Base-by-base conservation (phyloP, 2,888 invertebrate species). In the Anaspis maculata region DNA sequence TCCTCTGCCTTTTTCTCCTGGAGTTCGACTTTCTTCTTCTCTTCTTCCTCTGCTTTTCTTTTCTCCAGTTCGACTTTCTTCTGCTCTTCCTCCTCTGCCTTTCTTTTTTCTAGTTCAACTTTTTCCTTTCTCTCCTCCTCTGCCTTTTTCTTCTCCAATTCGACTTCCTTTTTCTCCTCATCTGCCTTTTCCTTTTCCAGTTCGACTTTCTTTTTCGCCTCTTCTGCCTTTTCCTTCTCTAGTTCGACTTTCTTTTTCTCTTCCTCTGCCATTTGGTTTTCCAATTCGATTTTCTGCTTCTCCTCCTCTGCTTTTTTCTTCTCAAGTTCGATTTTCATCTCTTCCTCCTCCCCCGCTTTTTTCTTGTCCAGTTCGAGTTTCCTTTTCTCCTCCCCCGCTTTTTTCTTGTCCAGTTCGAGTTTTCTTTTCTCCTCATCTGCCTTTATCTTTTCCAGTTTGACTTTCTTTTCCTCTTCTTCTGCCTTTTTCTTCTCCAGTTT, bases 291-390 rank as follows among this genome's bases (percentile, higher is more conserved):
- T 4, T 10, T 11, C 27, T 45, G 58, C n/a, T 63, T 61, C 37
- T 66, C 63, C 56, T 62, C 57, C 52, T 65, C 59, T 25, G 64
- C 41, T 15, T 59, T 61, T 30, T 59, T n/a, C n/a, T n/a, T n/a
- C n/a, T n/a, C n/a, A n/a, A n/a, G n/a, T n/a, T n/a, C n/a, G n/a
- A n/a, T 41, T 48, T 64, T 63, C 39, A 62, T 62, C 44, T 62
- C 63, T 9, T 39, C 41, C 41, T 53, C 40, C 38, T 62, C 61
- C 32, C 64, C 61, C 24, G 64, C 62, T 16, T 66, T 62, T n/a
- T n/a, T n/a, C 34, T 60, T 61, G 3, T 61, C 57, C 13, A 48
- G 50, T 27, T 44, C 30, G 21, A 34, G 32, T 38, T 44, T 43
- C 22, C 34, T 30, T 38, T 40, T 34, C 16, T 40, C 30, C 5